Percentiles rank a stretch among this genome's conserved stretches.
These are phyloP conservation scores for Gerris buenoi DNA, from an alignment of 1,140 invertebrate species.

Conservation along the genomic window DNA sequence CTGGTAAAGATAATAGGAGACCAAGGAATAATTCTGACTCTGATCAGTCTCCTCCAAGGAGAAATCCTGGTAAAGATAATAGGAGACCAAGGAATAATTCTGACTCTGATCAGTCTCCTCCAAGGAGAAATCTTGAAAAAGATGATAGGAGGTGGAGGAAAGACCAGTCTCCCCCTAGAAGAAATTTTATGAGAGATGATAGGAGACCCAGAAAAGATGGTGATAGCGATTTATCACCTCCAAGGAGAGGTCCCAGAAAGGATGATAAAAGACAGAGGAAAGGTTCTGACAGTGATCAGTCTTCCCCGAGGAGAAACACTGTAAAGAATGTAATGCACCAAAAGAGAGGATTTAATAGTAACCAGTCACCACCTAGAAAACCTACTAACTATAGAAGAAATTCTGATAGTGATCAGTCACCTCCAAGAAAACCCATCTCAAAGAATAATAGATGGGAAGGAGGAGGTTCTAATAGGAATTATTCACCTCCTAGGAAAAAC, in stretches of 20 bases:
- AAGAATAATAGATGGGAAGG: too few species aligned
- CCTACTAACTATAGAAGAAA: too few species aligned
- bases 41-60: too few species aligned
- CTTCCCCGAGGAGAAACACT: slow-evolving; percentile 16
- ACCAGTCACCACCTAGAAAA: too few species aligned
- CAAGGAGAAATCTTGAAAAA: slow-evolving; percentile 13
- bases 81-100: slow-evolving; percentile 13
- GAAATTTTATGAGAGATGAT: too few species aligned
- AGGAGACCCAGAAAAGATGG: slow-evolving; percentile 20
- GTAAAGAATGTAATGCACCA: background rate
- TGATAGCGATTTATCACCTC: slow-evolving; percentile 14
- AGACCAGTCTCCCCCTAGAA: too few species aligned
- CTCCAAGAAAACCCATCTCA: too few species aligned
- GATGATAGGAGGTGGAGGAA: background rate
- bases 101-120: slow-evolving; percentile 14
- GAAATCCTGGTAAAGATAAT: slow-evolving; percentile 19
- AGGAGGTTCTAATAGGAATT: too few species aligned
- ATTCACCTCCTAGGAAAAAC: too few species aligned
- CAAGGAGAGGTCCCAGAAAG: slow-evolving; percentile 28
- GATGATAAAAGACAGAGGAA: slow-evolving; percentile 16
- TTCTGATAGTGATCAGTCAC: too few species aligned
- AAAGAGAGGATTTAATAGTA: too few species aligned
- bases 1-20: slow-evolving; percentile 14
- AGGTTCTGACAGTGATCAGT: slow-evolving; percentile 9
- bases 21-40: too few species aligned